Evolutionary conservation across 1,140 invertebrate genomes (phyloP), one percentile per base, ranked within the genome.

Genomic region (Galleria mellonella): DNA sequence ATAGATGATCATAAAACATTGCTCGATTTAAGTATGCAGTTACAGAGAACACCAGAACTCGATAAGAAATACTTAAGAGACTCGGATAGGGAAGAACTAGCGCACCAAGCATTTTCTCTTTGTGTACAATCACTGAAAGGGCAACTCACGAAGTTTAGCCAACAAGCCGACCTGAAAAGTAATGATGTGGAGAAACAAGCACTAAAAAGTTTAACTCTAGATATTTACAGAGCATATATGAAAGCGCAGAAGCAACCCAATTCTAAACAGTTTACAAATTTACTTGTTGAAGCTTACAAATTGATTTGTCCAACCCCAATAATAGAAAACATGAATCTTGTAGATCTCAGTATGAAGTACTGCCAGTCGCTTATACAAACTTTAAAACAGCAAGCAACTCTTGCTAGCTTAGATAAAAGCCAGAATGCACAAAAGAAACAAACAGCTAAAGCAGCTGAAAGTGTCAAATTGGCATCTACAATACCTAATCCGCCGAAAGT

Each of bases 51-150:
- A 36, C 96, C 96, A 1, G 96, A 97, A 51, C 82, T 89, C 0
- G 94, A 94, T 55, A 96, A 95, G 91, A 94, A 90, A 73, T 97
- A 96, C 70, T 88, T 97, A 32, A 87, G 93, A 40, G 94, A 96
- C 73, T 89, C 89, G 2, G 94, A 96, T 73, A 89, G 94, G 48
- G 89, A 92, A 55, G 90, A 94, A 56, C 85, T 94, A 47, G 91
- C 92, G 0, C 89, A 92, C 37, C 91, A 93, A 83, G 93, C 95
- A 0, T 87, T 93, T 33, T 89, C 89, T 0, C 82, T 92, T n/a
- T 91, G 90, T 52, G 77, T 89, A 5, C 90, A 92, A 64, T 90
- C 90, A 17, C 72, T 93, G 4, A 87, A 85, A 46, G 86, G 81
- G 4, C 76, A 84, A 39, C 51, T 87, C 4, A 47, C 68, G 0